Conservation (phyloP, 2,797 vertebrate species). For the Gallinago solitaria region DNA sequence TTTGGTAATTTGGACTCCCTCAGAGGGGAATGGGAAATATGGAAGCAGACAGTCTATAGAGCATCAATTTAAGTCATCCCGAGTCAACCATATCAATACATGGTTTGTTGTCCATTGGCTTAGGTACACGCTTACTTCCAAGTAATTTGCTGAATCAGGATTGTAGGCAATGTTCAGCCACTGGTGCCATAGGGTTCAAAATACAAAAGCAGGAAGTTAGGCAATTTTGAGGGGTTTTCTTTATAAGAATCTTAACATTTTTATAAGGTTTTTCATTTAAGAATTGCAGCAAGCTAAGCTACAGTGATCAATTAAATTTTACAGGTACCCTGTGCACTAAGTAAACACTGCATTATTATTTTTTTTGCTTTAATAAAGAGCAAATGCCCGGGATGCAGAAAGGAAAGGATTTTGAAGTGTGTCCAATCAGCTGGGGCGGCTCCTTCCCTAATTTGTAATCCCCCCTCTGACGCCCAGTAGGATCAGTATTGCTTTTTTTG, state of each 20-base stretch:
- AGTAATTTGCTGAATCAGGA: constrained; percentile 14
- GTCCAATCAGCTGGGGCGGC: not conserved
- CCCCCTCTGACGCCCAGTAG: not conserved
- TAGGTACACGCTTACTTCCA: not conserved
- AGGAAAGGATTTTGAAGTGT: constrained; percentile 37
- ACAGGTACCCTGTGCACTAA: constrained; percentile 3
- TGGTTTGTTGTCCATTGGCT: not conserved
- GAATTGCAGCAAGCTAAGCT: constrained; percentile 44
- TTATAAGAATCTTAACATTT: not conserved
- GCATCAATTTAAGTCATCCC: not conserved
- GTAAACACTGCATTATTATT: constrained; percentile 23
- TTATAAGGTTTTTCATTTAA: constrained; percentile 44
- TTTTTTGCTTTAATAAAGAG: constrained; percentile 49
- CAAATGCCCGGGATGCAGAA: not conserved
- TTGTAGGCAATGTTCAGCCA: not conserved
- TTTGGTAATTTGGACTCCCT: not conserved
- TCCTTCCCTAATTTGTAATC: constrained; percentile 39
- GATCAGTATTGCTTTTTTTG: not conserved
- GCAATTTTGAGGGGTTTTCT: constrained; percentile 30
- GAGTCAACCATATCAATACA: not conserved
- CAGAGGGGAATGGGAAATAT: not conserved
- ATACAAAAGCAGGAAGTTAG: constrained; percentile 17
- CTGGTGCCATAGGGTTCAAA: not conserved
- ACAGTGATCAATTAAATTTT: constrained; percentile 61
- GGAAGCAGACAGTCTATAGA: not conserved